Conservation (phyloP, 2,888 invertebrate species). For the Camponotus fellah region DNA sequence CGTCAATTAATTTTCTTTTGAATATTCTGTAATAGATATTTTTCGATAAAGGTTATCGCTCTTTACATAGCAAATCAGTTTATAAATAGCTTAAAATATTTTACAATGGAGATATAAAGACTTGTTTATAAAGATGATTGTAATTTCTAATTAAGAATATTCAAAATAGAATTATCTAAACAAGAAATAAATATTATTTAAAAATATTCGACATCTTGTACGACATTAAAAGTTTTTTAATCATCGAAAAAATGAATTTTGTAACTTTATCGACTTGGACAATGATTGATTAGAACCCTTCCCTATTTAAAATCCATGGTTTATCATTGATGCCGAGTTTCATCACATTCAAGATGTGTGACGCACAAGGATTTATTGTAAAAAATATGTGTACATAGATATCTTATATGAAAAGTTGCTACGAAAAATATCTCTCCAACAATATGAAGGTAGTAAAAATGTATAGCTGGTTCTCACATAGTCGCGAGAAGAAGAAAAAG, state of each 20-base stretch:
- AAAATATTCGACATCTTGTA: neutral
- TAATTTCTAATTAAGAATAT: neutral
- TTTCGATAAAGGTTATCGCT: neutral
- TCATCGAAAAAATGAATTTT: neutral
- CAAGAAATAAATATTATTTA: constrained; percentile 15
- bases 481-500: constrained; percentile 15
- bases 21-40: neutral
- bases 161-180: constrained; percentile 11
- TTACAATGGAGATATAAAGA: neutral
- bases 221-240: neutral
- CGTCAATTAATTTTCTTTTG: constrained; percentile 76
- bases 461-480: constrained; percentile 54
- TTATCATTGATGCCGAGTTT: neutral
- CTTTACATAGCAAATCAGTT: neutral
- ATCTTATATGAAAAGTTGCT: constrained; percentile 38
- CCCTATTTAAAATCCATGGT: neutral
- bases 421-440: constrained; percentile 43
- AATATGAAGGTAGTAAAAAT: constrained; percentile 59
- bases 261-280: neutral
- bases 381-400: constrained; percentile 36
- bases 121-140: neutral
- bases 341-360: constrained; percentile 1
- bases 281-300: neutral
- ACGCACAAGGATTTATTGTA: constrained; percentile 52
- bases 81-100: neutral